Conservation (phyloP, 2,888 invertebrate genomes). For the Abrostola tripartita region DNA sequence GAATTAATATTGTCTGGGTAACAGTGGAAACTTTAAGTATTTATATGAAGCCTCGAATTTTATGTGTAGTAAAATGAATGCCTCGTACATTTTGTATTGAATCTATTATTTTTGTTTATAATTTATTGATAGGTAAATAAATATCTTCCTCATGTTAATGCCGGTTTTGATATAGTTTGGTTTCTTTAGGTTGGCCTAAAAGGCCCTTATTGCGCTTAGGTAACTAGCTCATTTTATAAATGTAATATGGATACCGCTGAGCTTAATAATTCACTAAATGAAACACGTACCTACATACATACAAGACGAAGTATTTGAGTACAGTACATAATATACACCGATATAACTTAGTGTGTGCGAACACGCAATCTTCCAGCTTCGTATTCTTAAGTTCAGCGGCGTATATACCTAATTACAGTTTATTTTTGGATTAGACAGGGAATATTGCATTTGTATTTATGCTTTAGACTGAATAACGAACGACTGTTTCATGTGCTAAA, state of each 20-base stretch:
- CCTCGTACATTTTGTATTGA: slow-evolving; percentile 54
- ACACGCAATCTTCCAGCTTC: too few relatives aligned
- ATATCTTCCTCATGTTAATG: slow-evolving; percentile 23
- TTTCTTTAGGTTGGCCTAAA: slow-evolving; percentile 19
- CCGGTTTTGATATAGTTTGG: slow-evolving; percentile 35
- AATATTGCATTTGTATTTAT: slow-evolving; percentile 76
- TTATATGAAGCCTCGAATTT: slow-evolving; percentile 57
- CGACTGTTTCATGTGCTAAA: slow-evolving; percentile 81
- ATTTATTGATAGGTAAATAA: slow-evolving; percentile 38
- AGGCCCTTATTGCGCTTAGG: slow-evolving; percentile 26
- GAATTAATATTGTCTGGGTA: slow-evolving; percentile 23
- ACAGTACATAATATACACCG: too few relatives aligned
- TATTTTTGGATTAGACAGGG: slow-evolving; percentile 65
- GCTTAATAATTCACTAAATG: slow-evolving; percentile 8
- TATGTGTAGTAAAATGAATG: slow-evolving; percentile 33
- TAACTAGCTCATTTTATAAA: slow-evolving; percentile 35
- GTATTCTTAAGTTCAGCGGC: slow-evolving; percentile 32
- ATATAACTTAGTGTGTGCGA: too few relatives aligned
- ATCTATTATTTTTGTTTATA: slow-evolving; percentile 49
- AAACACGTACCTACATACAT: too few relatives aligned
- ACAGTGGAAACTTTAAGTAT: slow-evolving; percentile 39
- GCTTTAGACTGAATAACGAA: slow-evolving; percentile 74
- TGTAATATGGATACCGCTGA: slow-evolving; percentile 28
- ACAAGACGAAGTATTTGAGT: too few relatives aligned
- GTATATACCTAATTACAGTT: slow-evolving; percentile 15